Evolutionary conservation across 1,140 invertebrate genomes (phyloP).

Genomic region (Homalodisca vitripennis): DNA sequence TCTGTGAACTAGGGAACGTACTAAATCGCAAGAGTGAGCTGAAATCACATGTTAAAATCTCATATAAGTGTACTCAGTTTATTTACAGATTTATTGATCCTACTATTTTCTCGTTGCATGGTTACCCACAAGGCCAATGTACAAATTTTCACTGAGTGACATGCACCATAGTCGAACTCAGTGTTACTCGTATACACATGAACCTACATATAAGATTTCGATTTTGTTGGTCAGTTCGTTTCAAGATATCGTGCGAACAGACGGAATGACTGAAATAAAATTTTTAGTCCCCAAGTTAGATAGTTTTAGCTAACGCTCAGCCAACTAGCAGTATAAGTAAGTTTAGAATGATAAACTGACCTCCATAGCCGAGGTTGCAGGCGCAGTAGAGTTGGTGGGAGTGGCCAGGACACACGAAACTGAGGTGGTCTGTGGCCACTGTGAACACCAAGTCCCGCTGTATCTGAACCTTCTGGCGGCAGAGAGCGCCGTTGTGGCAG

Average conservation of each 20-base stretch:
- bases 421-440: slow-evolving; percentile 72
- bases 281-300: neutral
- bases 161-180: neutral
- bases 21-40: too few species aligned
- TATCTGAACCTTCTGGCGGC: slow-evolving; percentile 48
- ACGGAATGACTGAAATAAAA: neutral
- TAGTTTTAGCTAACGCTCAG: too few species aligned
- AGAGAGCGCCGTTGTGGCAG: slow-evolving; percentile 39
- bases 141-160: too few species aligned
- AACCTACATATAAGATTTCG: neutral
- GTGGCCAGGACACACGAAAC: slow-evolving; percentile 84
- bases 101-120: too few species aligned
- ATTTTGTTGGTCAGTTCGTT: neutral
- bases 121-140: too few species aligned
- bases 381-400: slow-evolving; percentile 74
- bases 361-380: slow-evolving; percentile 79
- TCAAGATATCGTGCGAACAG: neutral
- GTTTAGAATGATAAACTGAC: slow-evolving; percentile 51
- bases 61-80: too few species aligned
- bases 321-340: too few species aligned
- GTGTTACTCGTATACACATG: neutral
- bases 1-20: too few species aligned
- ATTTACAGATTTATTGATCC: too few species aligned
- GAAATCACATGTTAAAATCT: too few species aligned
- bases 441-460: slow-evolving; percentile 63